Base-by-base conservation (phyloP, 2,113 vertebrate species). In the Actenoides hombroni region DNA sequence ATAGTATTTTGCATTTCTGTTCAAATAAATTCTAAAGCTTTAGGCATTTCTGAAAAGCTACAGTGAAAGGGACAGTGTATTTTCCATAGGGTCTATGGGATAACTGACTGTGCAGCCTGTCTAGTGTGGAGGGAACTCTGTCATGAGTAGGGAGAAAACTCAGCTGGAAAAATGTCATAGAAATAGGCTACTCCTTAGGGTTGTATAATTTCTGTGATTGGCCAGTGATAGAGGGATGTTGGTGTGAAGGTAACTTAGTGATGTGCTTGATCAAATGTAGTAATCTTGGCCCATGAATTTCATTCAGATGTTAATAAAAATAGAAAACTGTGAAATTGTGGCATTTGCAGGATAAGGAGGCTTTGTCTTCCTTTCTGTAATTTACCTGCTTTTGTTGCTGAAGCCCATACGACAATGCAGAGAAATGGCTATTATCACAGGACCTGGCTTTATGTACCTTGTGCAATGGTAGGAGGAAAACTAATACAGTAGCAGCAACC, bases 381-480 rank as follows among this genome's bases (percentile, higher is more conserved):
- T 85, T 40, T n/a, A 42, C 33, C 3, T 4, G 31, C 54, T 9
- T 26, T 85, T 65, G 28, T 37, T 88, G 14, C 57, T 67, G 40
- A 86, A 37, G 31, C 74, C n/a, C 61, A 83, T 83, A 90, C 92
- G 83, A 68, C 60, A 88, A 67, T 57, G 33, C 65, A 60, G 74
- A 89, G 68, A 75, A 73, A 86, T 82, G 78, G 44, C 64, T 86
- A 10, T 59, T 95, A 91, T 87, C 42, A 35, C 53, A 80, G 81
- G 69, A 71, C 57, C 16, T 63, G 76, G 65, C 37, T 90, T 77
- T 91, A 23, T 53, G 75, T 63, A 25, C 59, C 90, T 73, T 42
- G 28, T 76, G 88, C 81, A 46, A 42, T 64, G 35, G 49, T 70
- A 95, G 65, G 70, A 92, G 17, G 70, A 90, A 95, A 96, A 95